Base-by-base conservation (phyloP, 1,140 invertebrate species). In the Cotesia chilonis region DNA sequence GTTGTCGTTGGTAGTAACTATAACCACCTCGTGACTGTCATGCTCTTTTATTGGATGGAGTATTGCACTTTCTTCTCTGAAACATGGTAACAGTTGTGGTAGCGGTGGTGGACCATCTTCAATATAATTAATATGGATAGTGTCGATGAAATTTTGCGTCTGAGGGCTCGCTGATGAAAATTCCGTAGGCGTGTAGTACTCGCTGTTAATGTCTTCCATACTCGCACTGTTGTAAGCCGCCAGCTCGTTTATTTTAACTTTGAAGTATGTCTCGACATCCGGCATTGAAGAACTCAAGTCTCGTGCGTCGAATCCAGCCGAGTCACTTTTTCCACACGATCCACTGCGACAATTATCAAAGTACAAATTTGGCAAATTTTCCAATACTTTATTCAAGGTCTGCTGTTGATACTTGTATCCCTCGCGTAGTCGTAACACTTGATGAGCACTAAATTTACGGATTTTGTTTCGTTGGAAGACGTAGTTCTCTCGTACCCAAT, bases 401-500 rank as follows among this genome's bases (percentile, higher is more conserved):
- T 96, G 94, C 82, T 98, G 96, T 82, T 97, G 95, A 79, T 96
- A 95, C 85, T 98, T 98, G 89, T 96, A 98, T 4, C 94, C 95
- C 84, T 98, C 96, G 5, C 95, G 90, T 3, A 98, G 87, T 60
- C 94, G 89, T 12, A 97, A 85, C 47, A 97, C 91, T 83, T 98
- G 96, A 79, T 96, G 94, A 0, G 94, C 92, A 83, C 95, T 96
- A 87, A 98, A 98, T 83, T 98, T 98, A 12, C 96, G 89, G 68
- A 98, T 96, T 79, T 96, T 93, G 82, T 97, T 94, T 12, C 96
- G 90, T 87, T 98, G 96, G 89, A 96, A 95, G 79, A 97, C 93
- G 85, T 98, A 98, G 83, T 96, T 97, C 82, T 98, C 96, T 64
- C 96, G 90, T 64, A 98, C 94, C 92, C 95, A 95, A 82, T 96